phyloP scores from a whole-genome alignment of 1,140 invertebrate species.

The Trigoniulus corallinus region DNA sequence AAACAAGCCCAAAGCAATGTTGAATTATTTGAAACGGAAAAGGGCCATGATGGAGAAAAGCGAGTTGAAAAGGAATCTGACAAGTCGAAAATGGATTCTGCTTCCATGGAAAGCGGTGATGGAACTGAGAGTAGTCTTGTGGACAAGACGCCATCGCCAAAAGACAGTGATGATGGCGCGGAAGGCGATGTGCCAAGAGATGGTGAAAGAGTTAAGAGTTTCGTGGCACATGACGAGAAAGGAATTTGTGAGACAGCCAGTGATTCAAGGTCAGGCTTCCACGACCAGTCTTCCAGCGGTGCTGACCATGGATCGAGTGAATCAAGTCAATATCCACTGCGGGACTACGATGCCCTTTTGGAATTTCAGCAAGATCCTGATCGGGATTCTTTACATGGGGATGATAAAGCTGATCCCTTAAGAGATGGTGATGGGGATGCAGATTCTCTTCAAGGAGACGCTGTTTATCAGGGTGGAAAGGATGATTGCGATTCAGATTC shows the following conservation, averaged over 20 bases:
- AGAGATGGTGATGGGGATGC: neutral
- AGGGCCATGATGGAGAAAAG: constrained; percentile 1
- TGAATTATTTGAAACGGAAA: constrained; percentile 35
- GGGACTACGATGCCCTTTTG: neutral
- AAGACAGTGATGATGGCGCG: constrained; percentile 9
- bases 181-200: constrained; percentile 10
- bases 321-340: no score
- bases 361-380: constrained; percentile 9
- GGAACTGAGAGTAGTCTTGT: constrained; percentile 20
- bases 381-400: constrained; percentile 14
- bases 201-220: constrained; percentile 6
- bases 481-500: constrained; percentile 23
- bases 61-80: constrained; percentile 7
- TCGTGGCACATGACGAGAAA: constrained; percentile 10
- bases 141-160: constrained; percentile 28
- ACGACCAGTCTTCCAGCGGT: neutral
- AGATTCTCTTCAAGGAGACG: neutral
- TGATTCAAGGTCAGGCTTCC: neutral
- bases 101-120: constrained; percentile 19
- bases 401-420: constrained; percentile 6
- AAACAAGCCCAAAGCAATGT: constrained; percentile 49
- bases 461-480: constrained; percentile 18
- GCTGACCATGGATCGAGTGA: no score
- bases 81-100: neutral
- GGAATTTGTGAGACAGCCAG: no score